These are phyloP conservation scores for Berghia stephanieae DNA, from an alignment of 1,140 invertebrate genomes.

Conservation along the genomic window DNA sequence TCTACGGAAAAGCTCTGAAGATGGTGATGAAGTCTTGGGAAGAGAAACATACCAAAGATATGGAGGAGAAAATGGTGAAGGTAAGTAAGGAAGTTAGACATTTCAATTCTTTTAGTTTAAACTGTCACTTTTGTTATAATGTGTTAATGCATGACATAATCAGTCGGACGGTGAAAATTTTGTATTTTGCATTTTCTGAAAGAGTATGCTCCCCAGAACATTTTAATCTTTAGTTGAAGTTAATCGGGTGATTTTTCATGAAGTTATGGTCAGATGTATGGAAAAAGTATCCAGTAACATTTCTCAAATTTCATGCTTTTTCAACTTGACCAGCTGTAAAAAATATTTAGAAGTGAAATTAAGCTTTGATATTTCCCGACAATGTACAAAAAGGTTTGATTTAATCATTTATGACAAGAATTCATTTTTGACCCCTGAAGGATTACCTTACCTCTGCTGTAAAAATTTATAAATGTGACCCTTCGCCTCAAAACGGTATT, in stretches of 20 bases:
- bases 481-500: no score
- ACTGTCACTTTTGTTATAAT: neutral
- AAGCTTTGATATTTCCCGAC: no score
- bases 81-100: slow-evolving; percentile 53
- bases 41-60: slow-evolving; percentile 80
- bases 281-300: no score
- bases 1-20: slow-evolving; percentile 84
- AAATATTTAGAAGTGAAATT: no score
- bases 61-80: slow-evolving; percentile 78
- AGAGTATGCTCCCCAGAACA: neutral
- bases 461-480: no score
- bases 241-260: neutral
- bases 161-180: neutral
- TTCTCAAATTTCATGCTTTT: no score
- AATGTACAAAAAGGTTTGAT: no score
- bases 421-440: no score
- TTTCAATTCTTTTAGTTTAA: neutral
- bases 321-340: no score
- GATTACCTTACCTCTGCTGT: no score
- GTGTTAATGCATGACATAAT: neutral
- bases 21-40: slow-evolving; percentile 80
- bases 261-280: no score
- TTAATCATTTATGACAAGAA: no score
- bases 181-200: neutral
- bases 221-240: neutral